phyloP scores from a whole-genome alignment of 37 sponge, comb jelly and placozoan species.

The Chondrilla cf. caribensis region DNA sequence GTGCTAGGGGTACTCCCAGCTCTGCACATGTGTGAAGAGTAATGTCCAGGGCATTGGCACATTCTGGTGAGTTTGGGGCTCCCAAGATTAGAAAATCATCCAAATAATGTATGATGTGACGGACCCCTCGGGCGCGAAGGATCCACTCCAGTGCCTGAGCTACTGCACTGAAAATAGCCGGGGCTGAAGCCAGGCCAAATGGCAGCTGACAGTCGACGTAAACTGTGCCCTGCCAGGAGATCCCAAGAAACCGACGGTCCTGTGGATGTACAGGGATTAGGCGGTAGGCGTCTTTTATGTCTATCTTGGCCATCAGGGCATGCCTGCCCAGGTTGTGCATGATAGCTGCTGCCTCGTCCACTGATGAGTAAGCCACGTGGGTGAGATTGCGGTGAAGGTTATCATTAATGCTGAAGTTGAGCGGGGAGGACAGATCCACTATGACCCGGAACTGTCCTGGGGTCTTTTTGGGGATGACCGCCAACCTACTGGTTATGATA shows the following conservation, averaged over 20 bases:
- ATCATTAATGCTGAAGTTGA: not conserved
- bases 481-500: conserved; percentile 7
- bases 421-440: not conserved
- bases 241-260: conserved; percentile 1
- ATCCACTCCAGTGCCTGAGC: conserved; percentile 21
- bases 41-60: not conserved
- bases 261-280: not conserved
- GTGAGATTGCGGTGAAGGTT: conserved; percentile 11
- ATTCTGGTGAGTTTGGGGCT: not conserved
- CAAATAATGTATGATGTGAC: not conserved
- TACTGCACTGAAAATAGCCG: conserved; percentile 9
- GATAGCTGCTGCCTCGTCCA: not conserved
- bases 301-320: conserved; percentile 8
- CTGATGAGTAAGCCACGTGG: conserved; percentile 7
- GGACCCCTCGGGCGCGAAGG: not conserved
- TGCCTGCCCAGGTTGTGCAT: not conserved
- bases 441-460: conserved; percentile 4
- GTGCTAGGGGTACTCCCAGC: conserved; percentile 17
- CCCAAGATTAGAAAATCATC: conserved; percentile 14
- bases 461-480: conserved; percentile 32
- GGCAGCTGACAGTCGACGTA: conserved; percentile 18
- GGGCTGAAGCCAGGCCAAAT: conserved; percentile 21
- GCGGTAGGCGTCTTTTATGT: conserved; percentile 9
- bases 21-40: not conserved
- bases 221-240: conserved; percentile 4